Percentiles rank a stretch among this genome's conserved stretches.
These are phyloP conservation scores for Parnassius apollo DNA, from an alignment of 2,888 invertebrate genomes.

Conservation along the genomic window DNA sequence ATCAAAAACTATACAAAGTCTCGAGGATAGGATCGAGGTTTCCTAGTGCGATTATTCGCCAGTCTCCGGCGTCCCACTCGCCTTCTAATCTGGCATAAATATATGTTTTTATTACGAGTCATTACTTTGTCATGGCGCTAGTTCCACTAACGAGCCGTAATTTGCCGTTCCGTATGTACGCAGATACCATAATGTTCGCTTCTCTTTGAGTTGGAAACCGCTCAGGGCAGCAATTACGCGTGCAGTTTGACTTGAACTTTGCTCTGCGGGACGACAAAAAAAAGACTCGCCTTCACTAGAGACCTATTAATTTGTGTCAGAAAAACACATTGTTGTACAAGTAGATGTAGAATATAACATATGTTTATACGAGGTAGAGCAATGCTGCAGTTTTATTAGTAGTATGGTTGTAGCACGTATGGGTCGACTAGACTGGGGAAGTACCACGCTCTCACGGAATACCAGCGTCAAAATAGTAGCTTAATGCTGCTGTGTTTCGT, in stretches of 20 bases:
- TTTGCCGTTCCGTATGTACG: slow-evolving; percentile 56
- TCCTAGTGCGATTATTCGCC: background rate
- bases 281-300: background rate
- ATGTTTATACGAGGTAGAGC: too few species aligned
- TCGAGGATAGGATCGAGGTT: background rate
- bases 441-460: too few species aligned
- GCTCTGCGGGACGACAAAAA: background rate
- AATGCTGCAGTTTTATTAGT: too few species aligned
- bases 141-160: slow-evolving; percentile 83
- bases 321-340: too few species aligned
- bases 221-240: slow-evolving; percentile 73
- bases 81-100: background rate
- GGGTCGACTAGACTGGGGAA: too few species aligned
- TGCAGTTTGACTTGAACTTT: slow-evolving; percentile 3
- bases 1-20: too few species aligned
- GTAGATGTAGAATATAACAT: too few species aligned
- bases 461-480: too few species aligned
- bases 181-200: slow-evolving; percentile 5
- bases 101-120: slow-evolving; percentile 34
- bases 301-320: background rate
- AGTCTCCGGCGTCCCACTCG: background rate
- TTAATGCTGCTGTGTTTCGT: too few species aligned
- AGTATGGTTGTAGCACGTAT: too few species aligned
- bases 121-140: slow-evolving; percentile 84
- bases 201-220: slow-evolving; percentile 2